phyloP scores from a whole-genome alignment of 2,888 invertebrate genomes.

The Lysandra bellargus region DNA sequence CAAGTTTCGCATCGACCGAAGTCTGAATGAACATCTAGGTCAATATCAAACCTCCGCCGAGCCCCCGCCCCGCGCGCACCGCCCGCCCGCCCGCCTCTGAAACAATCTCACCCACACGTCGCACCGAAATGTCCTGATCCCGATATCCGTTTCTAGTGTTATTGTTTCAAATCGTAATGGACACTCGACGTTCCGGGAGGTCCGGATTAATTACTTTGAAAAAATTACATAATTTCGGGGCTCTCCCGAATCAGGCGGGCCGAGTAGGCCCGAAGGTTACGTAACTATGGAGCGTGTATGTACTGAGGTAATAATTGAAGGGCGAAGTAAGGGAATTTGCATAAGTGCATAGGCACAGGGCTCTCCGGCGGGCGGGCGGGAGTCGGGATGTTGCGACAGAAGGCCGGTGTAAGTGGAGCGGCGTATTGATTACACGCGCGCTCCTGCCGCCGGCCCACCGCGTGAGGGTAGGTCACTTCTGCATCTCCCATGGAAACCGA shows the following conservation, averaged over 20 bases:
- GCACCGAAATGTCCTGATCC: constrained; percentile 56
- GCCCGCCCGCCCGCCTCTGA: constrained; percentile 50
- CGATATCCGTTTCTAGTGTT: constrained; percentile 41
- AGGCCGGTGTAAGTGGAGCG: constrained; percentile 55
- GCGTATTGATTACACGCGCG: constrained; percentile 54
- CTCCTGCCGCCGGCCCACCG: constrained; percentile 40
- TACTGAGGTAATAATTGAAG: background rate
- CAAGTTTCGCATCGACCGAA: constrained; percentile 80
- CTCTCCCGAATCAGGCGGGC: background rate
- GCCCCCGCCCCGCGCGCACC: constrained; percentile 52
- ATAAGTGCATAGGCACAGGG: constrained; percentile 35
- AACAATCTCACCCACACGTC: constrained; percentile 62
- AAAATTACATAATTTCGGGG: background rate
- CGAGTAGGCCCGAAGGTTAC: background rate
- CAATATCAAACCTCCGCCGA: constrained; percentile 75
- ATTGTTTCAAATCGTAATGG: constrained; percentile 26
- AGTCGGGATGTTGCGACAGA: constrained; percentile 43
- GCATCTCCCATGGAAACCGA: constrained; percentile 10
- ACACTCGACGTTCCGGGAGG: background rate
- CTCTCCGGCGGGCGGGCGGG: constrained; percentile 42
- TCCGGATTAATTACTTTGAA: background rate
- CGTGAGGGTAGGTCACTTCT: constrained; percentile 37
- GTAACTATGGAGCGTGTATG: background rate
- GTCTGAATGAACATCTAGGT: constrained; percentile 81
- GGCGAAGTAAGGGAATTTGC: constrained; percentile 15